Percentiles rank a stretch among this genome's conserved stretches.
These are phyloP conservation scores for Anolis apletophallus DNA, from an alignment of 2,797 vertebrate species.

Conservation along the genomic window DNA sequence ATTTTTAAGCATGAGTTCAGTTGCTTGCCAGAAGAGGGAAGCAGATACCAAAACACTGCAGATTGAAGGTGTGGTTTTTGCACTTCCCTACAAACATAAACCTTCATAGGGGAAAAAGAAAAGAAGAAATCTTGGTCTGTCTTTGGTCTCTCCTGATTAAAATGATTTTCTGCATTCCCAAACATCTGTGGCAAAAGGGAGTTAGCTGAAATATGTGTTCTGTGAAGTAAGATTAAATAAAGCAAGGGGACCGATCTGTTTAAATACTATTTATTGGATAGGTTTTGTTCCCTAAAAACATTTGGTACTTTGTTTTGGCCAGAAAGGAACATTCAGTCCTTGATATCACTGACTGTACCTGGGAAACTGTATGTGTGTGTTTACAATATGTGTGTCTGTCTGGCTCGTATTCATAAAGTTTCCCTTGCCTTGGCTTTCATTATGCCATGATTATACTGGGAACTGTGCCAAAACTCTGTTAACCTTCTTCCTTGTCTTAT, in stretches of 20 bases:
- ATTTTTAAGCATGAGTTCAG: background rate
- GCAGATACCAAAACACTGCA: conserved; percentile 54
- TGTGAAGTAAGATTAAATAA: background rate
- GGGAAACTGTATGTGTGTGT: conserved; percentile 52
- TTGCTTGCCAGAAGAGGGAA: conserved; percentile 75
- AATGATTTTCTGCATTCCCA: background rate
- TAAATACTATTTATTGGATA: background rate
- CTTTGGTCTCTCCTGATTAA: background rate
- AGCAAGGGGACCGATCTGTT: background rate
- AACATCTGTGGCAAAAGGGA: background rate
- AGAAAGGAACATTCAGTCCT: background rate
- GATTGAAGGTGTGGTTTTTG: background rate
- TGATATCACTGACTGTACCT: conserved; percentile 11
- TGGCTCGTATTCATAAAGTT: conserved; percentile 8
- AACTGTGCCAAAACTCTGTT: conserved; percentile 12
- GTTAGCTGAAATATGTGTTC: background rate
- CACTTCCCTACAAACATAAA: background rate
- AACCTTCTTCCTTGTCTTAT: background rate
- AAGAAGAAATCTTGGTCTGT: background rate
- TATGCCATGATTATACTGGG: background rate
- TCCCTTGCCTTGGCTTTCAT: background rate
- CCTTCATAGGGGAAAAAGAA: background rate
- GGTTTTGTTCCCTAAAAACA: background rate
- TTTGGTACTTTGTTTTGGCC: background rate
- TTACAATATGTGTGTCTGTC: background rate